Percentiles rank a stretch among this genome's conserved stretches.
These are phyloP conservation scores for Cantharis flavilabris DNA, from an alignment of 2,888 invertebrate species.

Conservation along the genomic window DNA sequence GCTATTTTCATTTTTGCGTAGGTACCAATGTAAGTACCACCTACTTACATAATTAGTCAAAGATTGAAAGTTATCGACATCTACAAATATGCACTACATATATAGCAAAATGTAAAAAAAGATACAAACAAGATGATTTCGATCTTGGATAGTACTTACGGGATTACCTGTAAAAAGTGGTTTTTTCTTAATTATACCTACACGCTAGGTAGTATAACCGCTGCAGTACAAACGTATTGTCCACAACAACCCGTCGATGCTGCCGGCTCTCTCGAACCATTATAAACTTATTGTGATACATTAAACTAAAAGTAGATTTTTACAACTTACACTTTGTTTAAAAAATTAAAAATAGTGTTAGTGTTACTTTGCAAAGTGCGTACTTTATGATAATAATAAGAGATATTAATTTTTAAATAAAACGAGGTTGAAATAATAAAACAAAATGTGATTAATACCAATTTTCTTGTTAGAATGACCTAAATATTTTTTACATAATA, in stretches of 20 bases:
- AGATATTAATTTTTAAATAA: background rate
- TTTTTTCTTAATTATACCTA: background rate
- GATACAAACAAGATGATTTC: background rate
- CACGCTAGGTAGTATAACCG: background rate
- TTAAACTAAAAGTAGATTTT: background rate
- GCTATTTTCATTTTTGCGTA: background rate
- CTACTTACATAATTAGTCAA: background rate
- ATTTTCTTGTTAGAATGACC: background rate
- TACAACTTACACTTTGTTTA: background rate
- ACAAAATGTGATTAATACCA: background rate
- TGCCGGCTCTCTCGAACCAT: background rate
- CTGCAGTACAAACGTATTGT: background rate
- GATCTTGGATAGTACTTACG: background rate
- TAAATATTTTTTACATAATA: background rate
- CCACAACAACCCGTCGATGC: background rate
- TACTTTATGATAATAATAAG: background rate
- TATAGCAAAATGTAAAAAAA: too few relatives aligned
- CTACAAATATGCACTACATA: too few relatives aligned
- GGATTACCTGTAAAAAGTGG: conserved; percentile 1
- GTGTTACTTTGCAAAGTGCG: background rate
- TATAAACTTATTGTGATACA: background rate
- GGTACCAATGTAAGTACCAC: background rate
- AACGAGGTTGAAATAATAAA: background rate
- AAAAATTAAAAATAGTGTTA: background rate
- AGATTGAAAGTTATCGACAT: too few relatives aligned